A percentile compares a stretch with the other conserved stretches of the same genome.
Conservation (phyloP, 1,140 invertebrate species). For the Conopomorpha cramerella region DNA sequence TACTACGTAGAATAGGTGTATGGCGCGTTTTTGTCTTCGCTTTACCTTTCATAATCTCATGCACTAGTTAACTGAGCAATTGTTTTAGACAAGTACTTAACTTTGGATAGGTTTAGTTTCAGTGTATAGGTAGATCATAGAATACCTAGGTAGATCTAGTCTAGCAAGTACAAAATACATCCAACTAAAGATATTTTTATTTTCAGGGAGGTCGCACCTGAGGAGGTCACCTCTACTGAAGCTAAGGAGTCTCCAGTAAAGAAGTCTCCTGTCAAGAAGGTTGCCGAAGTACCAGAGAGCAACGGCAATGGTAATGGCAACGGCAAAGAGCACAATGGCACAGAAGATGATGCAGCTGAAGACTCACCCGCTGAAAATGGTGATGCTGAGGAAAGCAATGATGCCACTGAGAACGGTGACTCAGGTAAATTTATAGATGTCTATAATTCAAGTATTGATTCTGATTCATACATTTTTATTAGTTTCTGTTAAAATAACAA, state of each 20-base stretch:
- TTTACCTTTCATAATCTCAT: constrained; percentile 40
- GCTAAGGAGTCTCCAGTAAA: constrained; percentile 50
- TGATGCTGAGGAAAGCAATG: constrained; percentile 61
- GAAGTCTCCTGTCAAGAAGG: constrained; percentile 50
- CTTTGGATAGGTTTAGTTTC: too few relatives aligned
- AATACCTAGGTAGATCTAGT: too few relatives aligned
- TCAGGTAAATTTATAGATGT: too few relatives aligned
- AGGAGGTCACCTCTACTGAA: constrained; percentile 44
- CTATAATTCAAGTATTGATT: too few relatives aligned
- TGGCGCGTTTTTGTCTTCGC: too few relatives aligned
- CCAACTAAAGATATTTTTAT: neutral
- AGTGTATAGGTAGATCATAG: too few relatives aligned
- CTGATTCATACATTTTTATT: neutral
- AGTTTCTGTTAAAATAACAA: neutral
- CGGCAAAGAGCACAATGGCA: constrained; percentile 62
- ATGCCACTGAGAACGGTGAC: constrained; percentile 66
- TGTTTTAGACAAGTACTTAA: too few relatives aligned
- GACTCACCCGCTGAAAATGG: constrained; percentile 57
- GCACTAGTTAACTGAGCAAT: too few relatives aligned
- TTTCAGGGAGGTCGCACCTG: constrained; percentile 40
- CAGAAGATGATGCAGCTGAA: constrained; percentile 36
- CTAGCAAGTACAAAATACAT: neutral
- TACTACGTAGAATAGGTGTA: too few relatives aligned
- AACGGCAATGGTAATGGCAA: too few relatives aligned
- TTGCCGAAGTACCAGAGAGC: constrained; percentile 54